A percentile compares a stretch with the other conserved stretches of the same genome.
phyloP scores from a whole-genome alignment of 2,888 invertebrate species.

The Ceraclea dissimilis region DNA sequence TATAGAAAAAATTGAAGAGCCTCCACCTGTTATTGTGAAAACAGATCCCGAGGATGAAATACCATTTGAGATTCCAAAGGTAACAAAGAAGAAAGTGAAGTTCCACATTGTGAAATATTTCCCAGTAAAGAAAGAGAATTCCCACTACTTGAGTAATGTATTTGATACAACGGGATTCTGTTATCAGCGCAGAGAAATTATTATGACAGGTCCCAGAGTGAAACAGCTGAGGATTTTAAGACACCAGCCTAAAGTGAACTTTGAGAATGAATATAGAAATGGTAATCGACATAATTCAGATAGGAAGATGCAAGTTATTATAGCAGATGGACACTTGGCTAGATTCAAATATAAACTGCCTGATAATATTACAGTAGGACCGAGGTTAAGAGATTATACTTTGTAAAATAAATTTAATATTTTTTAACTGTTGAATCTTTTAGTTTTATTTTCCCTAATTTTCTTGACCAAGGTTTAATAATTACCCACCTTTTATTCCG shows the following conservation, averaged over 20 bases:
- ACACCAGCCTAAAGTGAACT: slow-evolving; percentile 9
- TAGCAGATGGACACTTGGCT: slow-evolving; percentile 38
- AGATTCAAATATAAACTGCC: slow-evolving; percentile 42
- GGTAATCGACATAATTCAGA: slow-evolving; percentile 20
- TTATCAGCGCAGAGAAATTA: slow-evolving; percentile 11
- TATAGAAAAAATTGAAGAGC: slow-evolving; percentile 29
- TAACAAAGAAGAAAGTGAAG: slow-evolving; percentile 19
- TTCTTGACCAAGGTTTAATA: too few relatives aligned
- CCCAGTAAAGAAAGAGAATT: slow-evolving; percentile 16
- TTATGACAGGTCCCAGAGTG: slow-evolving; percentile 15
- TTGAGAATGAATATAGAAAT: slow-evolving; percentile 16
- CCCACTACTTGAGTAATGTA: slow-evolving; percentile 8
- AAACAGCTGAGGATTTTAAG: slow-evolving; percentile 10
- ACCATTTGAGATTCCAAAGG: slow-evolving; percentile 16
- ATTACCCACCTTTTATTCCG: too few relatives aligned
- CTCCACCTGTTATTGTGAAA: slow-evolving; percentile 22
- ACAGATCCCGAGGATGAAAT: slow-evolving; percentile 12
- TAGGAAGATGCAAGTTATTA: slow-evolving; percentile 28
- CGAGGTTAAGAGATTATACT: slow-evolving; percentile 40
- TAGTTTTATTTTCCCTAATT: too few relatives aligned
- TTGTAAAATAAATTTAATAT: slow-evolving; percentile 30
- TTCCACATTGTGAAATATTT: slow-evolving; percentile 17
- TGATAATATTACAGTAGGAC: slow-evolving; percentile 32
- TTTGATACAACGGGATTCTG: slow-evolving; percentile 16
- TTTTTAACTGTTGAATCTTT: neutral